phyloP scores from a whole-genome alignment of 2,888 invertebrate species.

The Acleris literana region DNA sequence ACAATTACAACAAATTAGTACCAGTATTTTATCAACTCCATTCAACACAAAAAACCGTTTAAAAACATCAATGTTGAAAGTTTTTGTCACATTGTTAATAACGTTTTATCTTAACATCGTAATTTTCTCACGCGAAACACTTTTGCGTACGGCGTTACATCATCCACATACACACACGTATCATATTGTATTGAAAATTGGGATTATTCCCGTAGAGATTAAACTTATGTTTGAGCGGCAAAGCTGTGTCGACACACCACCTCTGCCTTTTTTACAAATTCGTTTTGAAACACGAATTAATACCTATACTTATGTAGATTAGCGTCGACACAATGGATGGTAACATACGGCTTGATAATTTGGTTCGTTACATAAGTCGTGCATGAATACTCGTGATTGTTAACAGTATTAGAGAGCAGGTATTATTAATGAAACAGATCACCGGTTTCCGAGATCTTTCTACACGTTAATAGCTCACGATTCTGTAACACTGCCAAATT shows the following conservation, averaged over 20 bases:
- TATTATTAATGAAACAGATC: slow-evolving; percentile 73
- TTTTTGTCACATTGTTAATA: slow-evolving; percentile 34
- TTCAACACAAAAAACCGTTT: slow-evolving; percentile 30
- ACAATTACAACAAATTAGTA: slow-evolving; percentile 32
- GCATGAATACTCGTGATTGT: slow-evolving; percentile 71
- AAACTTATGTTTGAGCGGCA: slow-evolving; percentile 49
- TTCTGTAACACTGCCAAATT: slow-evolving; percentile 50
- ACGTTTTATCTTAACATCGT: slow-evolving; percentile 17
- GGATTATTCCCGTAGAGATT: slow-evolving; percentile 55
- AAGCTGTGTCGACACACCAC: slow-evolving; percentile 66
- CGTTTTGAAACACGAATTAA: slow-evolving; percentile 80
- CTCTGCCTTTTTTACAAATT: slow-evolving; percentile 70
- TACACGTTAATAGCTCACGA: slow-evolving; percentile 74
- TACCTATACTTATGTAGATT: slow-evolving; percentile 83
- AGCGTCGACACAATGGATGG: slow-evolving; percentile 76
- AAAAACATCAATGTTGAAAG: slow-evolving; percentile 33
- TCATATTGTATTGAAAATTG: slow-evolving; percentile 71
- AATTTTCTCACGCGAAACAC: slow-evolving; percentile 41
- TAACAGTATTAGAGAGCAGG: slow-evolving; percentile 68
- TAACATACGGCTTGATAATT: slow-evolving; percentile 77
- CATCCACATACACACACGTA: slow-evolving; percentile 26
- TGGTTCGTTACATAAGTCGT: slow-evolving; percentile 71
- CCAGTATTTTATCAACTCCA: slow-evolving; percentile 36
- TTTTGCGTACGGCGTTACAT: slow-evolving; percentile 45
- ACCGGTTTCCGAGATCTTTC: slow-evolving; percentile 54